Conservation (phyloP, 2,888 invertebrate genomes). For the Ptychoptera albimana region DNA sequence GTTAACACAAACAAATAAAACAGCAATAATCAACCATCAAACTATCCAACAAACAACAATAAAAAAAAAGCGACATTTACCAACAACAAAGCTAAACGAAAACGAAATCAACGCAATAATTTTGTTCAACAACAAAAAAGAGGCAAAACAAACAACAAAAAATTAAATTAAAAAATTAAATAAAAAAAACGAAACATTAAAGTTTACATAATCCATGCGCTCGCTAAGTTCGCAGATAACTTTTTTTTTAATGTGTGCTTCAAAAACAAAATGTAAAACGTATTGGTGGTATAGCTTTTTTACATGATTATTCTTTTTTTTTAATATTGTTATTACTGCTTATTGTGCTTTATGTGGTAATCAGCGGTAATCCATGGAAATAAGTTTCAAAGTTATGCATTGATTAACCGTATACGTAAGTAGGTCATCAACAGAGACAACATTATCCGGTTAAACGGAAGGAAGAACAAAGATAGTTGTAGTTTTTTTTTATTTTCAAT, state of each 20-base stretch:
- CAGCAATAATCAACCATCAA: background rate
- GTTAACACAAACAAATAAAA: constrained; percentile 2
- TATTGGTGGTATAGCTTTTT: background rate
- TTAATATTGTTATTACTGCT: too few relatives aligned
- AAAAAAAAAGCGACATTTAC: constrained; percentile 1
- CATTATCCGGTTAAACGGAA: constrained; percentile 7
- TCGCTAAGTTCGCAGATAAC: constrained; percentile 1
- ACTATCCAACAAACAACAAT: constrained; percentile 1
- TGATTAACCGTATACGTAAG: constrained; percentile 8
- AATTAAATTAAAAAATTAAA: too few relatives aligned
- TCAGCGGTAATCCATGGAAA: constrained; percentile 2
- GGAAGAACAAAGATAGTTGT: constrained; percentile 6
- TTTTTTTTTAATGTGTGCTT: background rate
- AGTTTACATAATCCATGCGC: constrained; percentile 2
- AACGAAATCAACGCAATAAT: background rate
- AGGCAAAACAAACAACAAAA: too few relatives aligned
- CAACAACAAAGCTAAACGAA: background rate
- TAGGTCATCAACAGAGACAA: constrained; percentile 8
- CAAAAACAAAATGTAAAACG: background rate
- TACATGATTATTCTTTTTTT: too few relatives aligned
- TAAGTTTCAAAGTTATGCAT: constrained; percentile 6
- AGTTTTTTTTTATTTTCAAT: background rate
- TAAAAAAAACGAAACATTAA: background rate
- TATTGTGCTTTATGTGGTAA: background rate
- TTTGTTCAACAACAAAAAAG: background rate